Base-by-base conservation (phyloP, 2,797 vertebrate species). In the Acrossocheilus wenchowensis region DNA sequence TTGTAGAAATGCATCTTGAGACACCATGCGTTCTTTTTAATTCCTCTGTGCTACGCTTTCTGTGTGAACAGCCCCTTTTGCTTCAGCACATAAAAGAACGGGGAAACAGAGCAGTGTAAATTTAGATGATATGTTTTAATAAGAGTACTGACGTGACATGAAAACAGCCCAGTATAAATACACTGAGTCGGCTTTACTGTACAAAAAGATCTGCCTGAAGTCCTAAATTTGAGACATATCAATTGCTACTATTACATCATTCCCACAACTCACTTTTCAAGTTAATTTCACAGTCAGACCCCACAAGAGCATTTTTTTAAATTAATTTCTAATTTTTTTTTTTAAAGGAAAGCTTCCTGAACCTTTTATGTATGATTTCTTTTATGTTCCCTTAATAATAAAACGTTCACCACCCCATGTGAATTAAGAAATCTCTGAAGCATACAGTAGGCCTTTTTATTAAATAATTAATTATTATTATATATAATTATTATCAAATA, bases 191-290 rank as follows among this genome's bases (percentile, higher is more conserved):
- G 23, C 36, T 54, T 62, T 71, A 62, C 54, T 26, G 39, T 62
- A 71, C 19, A 68, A 89, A 83, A 68, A 57, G 26, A 36, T 82
- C n/a, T 78, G 79, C 82, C 75, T 81, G 30, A 79, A 82, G 68
- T 36, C 17, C 43, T 73, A 82, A 75, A 81, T 68, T 34, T 81
- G 60, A 89, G 10, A 64, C 60, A 2, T 85, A 64, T 87, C 52
- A 43, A 48, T 71, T 81, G 3, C 69, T 30, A 30, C 41, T 50
- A 54, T 81, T 87, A 81, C 69, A 57, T 74, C 30, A 73, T 78
- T 80, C 57, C 39, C 41, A 52, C n/a, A 52, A 74, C 48, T 57
- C 7, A 9, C 23, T 77, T 82, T 41, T 41, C 30, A 75, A 64
- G 26, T 50, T 78, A 78, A 48, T 60, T 72, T 80, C 17, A 19